These are phyloP conservation scores for Aptenodytes patagonicus DNA, from an alignment of 2,113 vertebrate genomes.

Conservation along the genomic window DNA sequence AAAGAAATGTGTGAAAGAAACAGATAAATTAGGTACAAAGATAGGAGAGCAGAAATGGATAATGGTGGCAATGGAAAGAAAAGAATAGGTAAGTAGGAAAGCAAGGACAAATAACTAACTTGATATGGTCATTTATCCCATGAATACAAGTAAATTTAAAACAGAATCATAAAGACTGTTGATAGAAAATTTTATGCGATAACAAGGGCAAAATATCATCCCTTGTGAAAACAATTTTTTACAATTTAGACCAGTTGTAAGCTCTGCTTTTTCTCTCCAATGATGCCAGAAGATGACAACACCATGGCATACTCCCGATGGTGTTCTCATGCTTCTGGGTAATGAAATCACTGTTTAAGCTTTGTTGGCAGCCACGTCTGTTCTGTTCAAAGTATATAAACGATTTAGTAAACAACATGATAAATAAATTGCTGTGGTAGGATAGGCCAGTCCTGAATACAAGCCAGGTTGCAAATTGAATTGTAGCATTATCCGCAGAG, in stretches of 20 bases:
- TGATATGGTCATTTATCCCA: neutral
- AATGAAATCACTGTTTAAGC: neutral
- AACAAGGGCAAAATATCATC: neutral
- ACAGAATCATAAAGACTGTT: neutral
- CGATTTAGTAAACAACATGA: neutral
- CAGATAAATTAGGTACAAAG: neutral
- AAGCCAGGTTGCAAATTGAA: neutral
- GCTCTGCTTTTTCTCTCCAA: neutral
- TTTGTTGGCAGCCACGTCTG: neutral
- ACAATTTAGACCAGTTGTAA: neutral
- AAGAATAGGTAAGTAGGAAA: neutral
- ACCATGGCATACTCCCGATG: neutral
- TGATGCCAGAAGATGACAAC: neutral
- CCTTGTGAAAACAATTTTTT: neutral
- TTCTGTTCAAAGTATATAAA: slow-evolving; percentile 2
- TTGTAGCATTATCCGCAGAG: neutral
- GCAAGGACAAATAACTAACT: neutral
- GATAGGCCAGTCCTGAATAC: neutral
- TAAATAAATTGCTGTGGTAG: slow-evolving; percentile 9
- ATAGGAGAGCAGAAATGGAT: neutral
- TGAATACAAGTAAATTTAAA: neutral
- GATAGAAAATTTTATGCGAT: neutral
- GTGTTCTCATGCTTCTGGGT: neutral
- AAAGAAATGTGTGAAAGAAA: neutral
- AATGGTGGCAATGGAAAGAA: neutral